Conservation (phyloP, 2,888 invertebrate species). For the Cryptocephalus primarius region DNA sequence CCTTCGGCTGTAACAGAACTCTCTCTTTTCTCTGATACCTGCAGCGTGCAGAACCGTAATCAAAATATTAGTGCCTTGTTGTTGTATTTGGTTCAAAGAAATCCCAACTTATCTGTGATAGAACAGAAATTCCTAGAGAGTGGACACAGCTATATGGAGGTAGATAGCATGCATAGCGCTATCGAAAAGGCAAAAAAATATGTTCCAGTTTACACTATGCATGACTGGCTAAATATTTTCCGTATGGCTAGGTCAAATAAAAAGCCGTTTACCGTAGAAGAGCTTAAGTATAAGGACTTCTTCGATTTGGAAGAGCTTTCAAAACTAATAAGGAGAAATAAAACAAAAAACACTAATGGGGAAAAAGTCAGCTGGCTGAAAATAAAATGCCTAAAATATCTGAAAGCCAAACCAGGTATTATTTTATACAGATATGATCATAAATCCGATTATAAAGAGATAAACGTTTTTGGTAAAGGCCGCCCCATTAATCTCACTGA, state of each 20-base stretch:
- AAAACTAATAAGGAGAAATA: slow-evolving; percentile 7
- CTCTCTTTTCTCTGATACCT: slow-evolving; percentile 4
- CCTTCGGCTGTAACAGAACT: background rate
- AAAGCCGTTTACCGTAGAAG: slow-evolving; percentile 7
- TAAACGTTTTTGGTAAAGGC: slow-evolving; percentile 4
- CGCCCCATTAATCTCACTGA: slow-evolving; percentile 1
- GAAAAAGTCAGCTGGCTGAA: slow-evolving; percentile 12
- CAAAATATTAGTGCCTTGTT: slow-evolving; percentile 9
- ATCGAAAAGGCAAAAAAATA: slow-evolving; percentile 10
- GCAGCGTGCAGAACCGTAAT: slow-evolving; percentile 11
- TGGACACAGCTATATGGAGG: slow-evolving; percentile 13
- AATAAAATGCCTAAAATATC: slow-evolving; percentile 11
- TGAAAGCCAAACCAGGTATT: slow-evolving; percentile 8
- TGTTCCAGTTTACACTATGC: slow-evolving; percentile 12
- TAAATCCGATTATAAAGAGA: slow-evolving; percentile 4
- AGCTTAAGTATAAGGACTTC: slow-evolving; percentile 9
- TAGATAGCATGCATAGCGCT: slow-evolving; percentile 11
- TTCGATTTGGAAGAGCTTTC: slow-evolving; percentile 8
- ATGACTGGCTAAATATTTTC: slow-evolving; percentile 12
- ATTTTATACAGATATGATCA: slow-evolving; percentile 10
- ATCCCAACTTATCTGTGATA: slow-evolving; percentile 4
- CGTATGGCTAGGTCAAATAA: slow-evolving; percentile 8
- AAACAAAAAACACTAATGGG: slow-evolving; percentile 4
- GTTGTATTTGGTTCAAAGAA: slow-evolving; percentile 8
- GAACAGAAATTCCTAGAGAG: slow-evolving; percentile 11